Percentiles rank a stretch among this genome's conserved stretches.
These are phyloP conservation scores for Ophiothrix spiculata DNA, from an alignment of 35 echinoderm and acorn worm species.

Conservation along the genomic window DNA sequence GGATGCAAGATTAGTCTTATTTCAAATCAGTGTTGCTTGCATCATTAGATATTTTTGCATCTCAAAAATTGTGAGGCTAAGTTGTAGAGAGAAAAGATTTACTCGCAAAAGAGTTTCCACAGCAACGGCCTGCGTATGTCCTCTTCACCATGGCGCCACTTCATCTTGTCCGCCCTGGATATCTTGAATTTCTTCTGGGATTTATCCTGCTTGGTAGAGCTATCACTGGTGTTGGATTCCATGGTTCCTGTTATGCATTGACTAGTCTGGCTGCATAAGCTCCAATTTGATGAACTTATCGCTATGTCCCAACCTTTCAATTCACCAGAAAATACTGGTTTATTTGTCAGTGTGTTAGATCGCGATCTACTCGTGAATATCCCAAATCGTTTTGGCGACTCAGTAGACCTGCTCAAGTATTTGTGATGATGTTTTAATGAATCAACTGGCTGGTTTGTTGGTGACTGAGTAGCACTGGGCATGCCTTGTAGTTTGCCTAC, in stretches of 20 bases:
- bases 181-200: neutral
- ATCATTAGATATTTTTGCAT: neutral
- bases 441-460: too few relatives aligned
- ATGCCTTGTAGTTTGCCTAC: neutral
- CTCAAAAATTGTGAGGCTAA: too few relatives aligned
- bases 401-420: neutral
- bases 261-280: neutral
- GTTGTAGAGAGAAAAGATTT: neutral
- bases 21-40: slow-evolving; percentile 9
- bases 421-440: neutral
- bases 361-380: neutral
- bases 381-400: neutral
- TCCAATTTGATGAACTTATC: neutral
- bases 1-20: slow-evolving; percentile 4
- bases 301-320: neutral
- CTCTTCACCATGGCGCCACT: neutral
- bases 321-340: neutral
- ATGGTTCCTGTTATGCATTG: neutral
- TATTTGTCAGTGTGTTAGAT: neutral
- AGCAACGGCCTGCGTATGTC: neutral
- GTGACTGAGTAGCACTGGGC: too few relatives aligned
- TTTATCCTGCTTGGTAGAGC: neutral
- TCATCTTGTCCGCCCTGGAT: neutral
- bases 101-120: slow-evolving; percentile 8
- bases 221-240: neutral